Percentiles rank a stretch among this genome's conserved stretches.
phyloP scores from a whole-genome alignment of 2,113 vertebrate species.

The Toxostoma redivivum region DNA sequence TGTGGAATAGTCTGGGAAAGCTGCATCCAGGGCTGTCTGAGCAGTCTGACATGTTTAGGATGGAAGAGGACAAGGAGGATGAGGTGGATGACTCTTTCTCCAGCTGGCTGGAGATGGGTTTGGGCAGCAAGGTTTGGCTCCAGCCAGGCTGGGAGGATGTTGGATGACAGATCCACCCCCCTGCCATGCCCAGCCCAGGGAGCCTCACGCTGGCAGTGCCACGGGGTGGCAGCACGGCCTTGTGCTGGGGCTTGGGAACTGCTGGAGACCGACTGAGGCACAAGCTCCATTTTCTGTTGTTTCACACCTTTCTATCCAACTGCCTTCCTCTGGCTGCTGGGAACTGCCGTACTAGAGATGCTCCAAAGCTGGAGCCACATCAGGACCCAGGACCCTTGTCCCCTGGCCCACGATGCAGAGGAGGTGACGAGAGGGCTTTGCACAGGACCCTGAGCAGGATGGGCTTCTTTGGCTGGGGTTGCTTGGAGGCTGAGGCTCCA shows the following conservation, averaged over 20 bases:
- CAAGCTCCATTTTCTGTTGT: neutral
- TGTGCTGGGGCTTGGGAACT: neutral
- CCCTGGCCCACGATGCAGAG: neutral
- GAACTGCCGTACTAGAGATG: neutral
- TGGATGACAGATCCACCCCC: rapidly evolving
- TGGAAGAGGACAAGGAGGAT: neutral
- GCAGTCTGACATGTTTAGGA: neutral
- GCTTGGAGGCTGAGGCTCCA: neutral
- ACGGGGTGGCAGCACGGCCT: conserved; percentile 43
- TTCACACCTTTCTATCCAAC: rapidly evolving
- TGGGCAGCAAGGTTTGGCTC: neutral
- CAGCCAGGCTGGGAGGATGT: neutral
- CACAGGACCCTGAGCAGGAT: neutral
- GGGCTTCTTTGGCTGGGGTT: neutral
- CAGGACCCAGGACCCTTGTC: neutral
- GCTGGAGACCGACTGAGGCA: neutral
- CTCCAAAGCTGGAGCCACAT: neutral
- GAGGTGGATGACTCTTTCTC: neutral
- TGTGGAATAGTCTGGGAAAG: neutral
- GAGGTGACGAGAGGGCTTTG: neutral
- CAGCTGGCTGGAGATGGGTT: neutral
- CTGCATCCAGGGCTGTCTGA: neutral
- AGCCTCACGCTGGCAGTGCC: neutral
- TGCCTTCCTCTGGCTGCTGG: neutral
- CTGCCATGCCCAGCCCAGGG: neutral